Base-by-base conservation (phyloP, 2,888 invertebrate species). In the Drosophila mimica region DNA sequence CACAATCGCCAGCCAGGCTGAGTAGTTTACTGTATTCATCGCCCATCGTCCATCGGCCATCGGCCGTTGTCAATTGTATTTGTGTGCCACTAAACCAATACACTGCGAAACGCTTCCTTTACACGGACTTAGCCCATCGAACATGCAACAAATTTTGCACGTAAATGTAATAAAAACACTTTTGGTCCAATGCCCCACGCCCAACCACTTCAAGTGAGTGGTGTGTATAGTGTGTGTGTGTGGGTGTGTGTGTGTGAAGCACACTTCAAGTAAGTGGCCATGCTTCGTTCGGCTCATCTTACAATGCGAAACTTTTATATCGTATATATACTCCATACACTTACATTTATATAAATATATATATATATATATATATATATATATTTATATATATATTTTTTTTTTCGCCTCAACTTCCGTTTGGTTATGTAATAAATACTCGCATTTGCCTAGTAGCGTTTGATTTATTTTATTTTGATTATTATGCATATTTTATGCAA, bases 101-200 rank as follows among this genome's bases (percentile, higher is more conserved):
- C 89, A 79, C 73, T 64, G 76, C 67, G 64, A 70, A 61, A 30
- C 68, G 76, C 76, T 85, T 85, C 89, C 89, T 74, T 70, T 81
- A 80, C 81, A 88, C 59, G 58, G 67, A 73, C 74, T 80, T 71
- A 68, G 77, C 65, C 69, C 62, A 61, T 59, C 77, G 75, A 82
- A 85, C 88, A 88, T 84, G 91, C 91, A 89, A 90, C 92, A 87
- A 89, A 89, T 91, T 91, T 87, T 91, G 87, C 91, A 91, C 89
- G 91, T 91, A 91, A 91, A 91, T 92, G 92, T 89, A 91, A 91
- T 91, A 91, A 91, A 91, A 91, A 83, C 89, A 88, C 82, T 79
- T 85, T 74, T 49, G 46, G 48, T 28, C 53, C 62, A 59, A 30
- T 36, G 68, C 75, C 70, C 34, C 36, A 83, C 83, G 70, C 73